Conservation (phyloP, 1,140 invertebrate species). For the Drosophila sechellia region DNA sequence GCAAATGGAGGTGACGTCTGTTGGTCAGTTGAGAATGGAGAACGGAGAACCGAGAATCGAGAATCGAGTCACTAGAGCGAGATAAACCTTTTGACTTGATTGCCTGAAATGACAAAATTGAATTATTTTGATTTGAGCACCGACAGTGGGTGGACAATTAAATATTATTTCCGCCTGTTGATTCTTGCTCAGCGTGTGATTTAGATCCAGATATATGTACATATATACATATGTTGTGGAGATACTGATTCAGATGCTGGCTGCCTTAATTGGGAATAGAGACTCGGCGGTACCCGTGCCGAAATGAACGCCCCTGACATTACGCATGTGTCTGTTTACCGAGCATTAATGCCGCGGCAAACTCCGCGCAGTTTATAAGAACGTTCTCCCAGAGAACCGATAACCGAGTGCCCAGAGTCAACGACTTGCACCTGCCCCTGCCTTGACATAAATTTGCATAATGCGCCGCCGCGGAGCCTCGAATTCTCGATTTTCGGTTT, state of each 20-base stretch:
- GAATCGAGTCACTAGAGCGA: slow-evolving; percentile 44
- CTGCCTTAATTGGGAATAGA: slow-evolving; percentile 47
- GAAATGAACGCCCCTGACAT: slow-evolving; percentile 60
- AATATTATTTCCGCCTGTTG: slow-evolving; percentile 77
- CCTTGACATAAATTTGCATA: slow-evolving; percentile 71
- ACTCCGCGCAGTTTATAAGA: slow-evolving; percentile 21
- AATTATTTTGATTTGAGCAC: slow-evolving; percentile 82
- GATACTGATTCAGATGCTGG: slow-evolving; percentile 24
- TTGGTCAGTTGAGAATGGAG: slow-evolving; percentile 23
- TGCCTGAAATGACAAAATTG: slow-evolving; percentile 82
- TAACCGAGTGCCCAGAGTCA: slow-evolving; percentile 32
- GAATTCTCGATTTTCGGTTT: slow-evolving; percentile 28
- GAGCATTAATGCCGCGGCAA: slow-evolving; percentile 23
- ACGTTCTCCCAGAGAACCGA: slow-evolving; percentile 21
- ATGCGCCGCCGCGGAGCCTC: slow-evolving; percentile 39
- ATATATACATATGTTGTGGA: not conserved
- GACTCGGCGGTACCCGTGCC: slow-evolving; percentile 12
- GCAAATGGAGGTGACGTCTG: slow-evolving; percentile 47
- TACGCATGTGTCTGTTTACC: slow-evolving; percentile 32
- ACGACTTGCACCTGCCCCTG: slow-evolving; percentile 44
- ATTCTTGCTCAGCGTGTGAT: slow-evolving; percentile 21
- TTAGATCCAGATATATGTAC: not conserved
- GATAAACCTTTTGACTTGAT: slow-evolving; percentile 75
- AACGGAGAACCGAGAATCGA: slow-evolving; percentile 3
- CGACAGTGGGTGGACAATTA: slow-evolving; percentile 79